These are phyloP conservation scores for Coturnix japonica DNA, from an alignment of 2,113 vertebrate genomes.

Conservation along the genomic window DNA sequence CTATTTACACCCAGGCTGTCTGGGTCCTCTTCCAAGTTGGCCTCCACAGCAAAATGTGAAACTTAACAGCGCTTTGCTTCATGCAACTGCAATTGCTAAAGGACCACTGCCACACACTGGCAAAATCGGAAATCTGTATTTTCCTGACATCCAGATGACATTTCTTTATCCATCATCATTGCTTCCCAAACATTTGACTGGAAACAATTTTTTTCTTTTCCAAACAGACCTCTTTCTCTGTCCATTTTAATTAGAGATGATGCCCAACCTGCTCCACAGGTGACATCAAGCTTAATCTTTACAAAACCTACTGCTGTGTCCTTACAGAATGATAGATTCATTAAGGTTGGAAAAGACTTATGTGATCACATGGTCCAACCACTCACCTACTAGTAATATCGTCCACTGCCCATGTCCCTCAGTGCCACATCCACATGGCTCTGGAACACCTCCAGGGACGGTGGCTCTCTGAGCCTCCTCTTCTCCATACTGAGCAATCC, in stretches of 20 bases:
- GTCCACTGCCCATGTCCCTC: no score
- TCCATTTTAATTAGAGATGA: background rate
- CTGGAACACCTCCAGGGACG: no score
- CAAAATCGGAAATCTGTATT: background rate
- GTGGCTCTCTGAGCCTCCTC: no score
- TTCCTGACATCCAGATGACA: background rate
- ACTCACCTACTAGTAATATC: no score
- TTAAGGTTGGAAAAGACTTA: no score
- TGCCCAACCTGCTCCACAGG: background rate
- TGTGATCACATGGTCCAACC: no score
- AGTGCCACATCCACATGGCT: no score
- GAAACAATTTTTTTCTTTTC: background rate
- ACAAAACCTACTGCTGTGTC: background rate
- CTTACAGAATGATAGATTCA: background rate
- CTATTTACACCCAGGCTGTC: background rate
- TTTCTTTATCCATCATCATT: background rate
- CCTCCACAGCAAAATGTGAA: background rate
- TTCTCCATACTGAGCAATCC: no score
- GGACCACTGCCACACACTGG: conserved; percentile 63
- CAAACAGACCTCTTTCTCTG: background rate
- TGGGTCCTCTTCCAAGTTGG: conserved; percentile 27
- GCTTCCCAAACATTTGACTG: background rate
- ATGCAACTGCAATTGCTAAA: conserved; percentile 15
- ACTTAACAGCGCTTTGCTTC: background rate
- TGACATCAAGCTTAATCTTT: background rate